phyloP scores from a whole-genome alignment of 2,113 vertebrate genomes.

The Monarcha castaneiventris region DNA sequence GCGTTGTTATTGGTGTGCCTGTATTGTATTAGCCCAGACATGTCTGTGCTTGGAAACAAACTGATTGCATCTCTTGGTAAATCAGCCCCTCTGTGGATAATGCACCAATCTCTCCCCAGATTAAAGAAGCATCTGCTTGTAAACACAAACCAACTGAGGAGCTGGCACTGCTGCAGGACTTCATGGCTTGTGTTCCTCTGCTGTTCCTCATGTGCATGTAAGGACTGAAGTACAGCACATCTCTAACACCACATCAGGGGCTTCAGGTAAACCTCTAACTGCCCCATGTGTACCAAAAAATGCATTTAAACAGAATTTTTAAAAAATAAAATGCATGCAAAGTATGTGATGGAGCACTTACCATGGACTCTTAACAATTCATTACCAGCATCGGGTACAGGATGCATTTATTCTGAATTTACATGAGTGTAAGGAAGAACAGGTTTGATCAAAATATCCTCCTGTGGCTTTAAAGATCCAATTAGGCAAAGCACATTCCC shows the following conservation, averaged over 20 bases:
- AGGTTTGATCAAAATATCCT: not conserved
- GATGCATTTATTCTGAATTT: not conserved
- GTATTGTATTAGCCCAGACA: not conserved
- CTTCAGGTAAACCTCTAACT: not conserved
- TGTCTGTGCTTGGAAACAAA: constrained; percentile 21
- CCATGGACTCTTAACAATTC: not conserved
- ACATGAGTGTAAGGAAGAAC: not conserved
- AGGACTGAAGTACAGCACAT: not conserved
- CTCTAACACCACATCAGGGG: not conserved
- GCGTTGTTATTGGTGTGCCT: not conserved
- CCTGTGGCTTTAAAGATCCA: not conserved
- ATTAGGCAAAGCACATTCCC: not conserved
- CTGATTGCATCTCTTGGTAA: constrained; percentile 24
- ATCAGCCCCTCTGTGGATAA: constrained; percentile 9
- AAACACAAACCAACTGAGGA: constrained; percentile 35
- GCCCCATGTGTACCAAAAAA: not conserved
- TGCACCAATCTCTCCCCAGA: not conserved
- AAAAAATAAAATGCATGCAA: not conserved
- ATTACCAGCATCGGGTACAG: not conserved
- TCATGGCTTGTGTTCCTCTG: not conserved
- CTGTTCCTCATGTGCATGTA: not conserved
- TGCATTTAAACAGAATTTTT: not conserved
- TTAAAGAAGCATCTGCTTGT: constrained; percentile 34
- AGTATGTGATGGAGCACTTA: not conserved
- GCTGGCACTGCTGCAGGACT: not conserved